phyloP scores from a whole-genome alignment of 2,113 vertebrate species.

The Candoia aspera region DNA sequence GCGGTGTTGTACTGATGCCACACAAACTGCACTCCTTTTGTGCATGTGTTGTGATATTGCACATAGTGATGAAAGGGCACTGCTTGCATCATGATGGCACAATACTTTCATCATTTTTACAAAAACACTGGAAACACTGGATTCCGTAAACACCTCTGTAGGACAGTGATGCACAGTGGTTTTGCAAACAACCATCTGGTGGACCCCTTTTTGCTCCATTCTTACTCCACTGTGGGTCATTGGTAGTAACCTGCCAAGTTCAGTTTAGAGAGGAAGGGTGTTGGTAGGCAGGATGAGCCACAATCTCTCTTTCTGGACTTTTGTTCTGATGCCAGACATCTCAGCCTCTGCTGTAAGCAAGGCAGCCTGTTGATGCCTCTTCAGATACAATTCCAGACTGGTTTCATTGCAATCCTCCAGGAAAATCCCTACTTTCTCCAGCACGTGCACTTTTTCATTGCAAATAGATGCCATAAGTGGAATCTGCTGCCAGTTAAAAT shows the following conservation, averaged over 20 bases:
- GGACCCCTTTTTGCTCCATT: neutral
- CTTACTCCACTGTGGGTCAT: neutral
- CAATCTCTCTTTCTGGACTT: neutral
- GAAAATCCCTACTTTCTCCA: neutral
- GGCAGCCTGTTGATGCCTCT: neutral
- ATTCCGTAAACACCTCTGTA: no score
- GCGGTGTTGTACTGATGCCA: no score
- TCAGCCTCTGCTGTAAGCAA: neutral
- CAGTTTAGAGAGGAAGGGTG: neutral
- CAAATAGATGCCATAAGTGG: neutral
- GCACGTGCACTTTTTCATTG: neutral
- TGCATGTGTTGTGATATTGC: no score
- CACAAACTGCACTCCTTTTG: no score
- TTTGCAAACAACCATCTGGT: no score
- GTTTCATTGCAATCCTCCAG: neutral
- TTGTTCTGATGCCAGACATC: neutral
- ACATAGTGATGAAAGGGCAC: no score
- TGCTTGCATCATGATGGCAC: no score
- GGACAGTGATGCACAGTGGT: no score
- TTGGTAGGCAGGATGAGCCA: neutral
- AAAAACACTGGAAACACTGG: no score
- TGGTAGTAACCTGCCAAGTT: neutral
- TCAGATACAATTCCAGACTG: neutral
- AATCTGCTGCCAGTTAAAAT: neutral
- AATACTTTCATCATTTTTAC: no score